Conservation (phyloP, 2,113 vertebrate species). For the Dolichallabes microphthalmus region DNA sequence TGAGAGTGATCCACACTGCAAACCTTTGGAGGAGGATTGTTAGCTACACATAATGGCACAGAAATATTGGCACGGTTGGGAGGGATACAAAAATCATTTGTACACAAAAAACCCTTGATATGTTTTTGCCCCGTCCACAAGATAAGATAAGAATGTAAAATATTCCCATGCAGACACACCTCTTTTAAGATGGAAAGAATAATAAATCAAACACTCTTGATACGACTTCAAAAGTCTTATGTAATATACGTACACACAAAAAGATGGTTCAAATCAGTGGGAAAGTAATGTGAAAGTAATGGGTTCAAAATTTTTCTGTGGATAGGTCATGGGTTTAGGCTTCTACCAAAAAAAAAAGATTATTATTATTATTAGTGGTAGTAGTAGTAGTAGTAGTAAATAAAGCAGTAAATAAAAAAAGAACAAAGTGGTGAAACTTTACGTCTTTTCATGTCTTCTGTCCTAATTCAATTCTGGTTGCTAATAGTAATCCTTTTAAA, state of each 20-base stretch:
- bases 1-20: not conserved
- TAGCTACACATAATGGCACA: constrained; percentile 19
- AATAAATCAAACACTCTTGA: not conserved
- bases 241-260: not conserved
- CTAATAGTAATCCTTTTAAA: not conserved
- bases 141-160: constrained; percentile 41
- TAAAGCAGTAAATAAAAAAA: not conserved
- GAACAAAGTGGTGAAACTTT: not conserved
- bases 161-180: constrained; percentile 31
- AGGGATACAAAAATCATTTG: not conserved
- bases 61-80: not conserved
- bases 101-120: not conserved
- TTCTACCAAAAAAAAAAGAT: not conserved
- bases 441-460: not conserved
- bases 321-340: constrained; percentile 22
- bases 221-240: not conserved
- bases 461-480: not conserved
- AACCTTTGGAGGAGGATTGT: constrained; percentile 7
- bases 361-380: not conserved
- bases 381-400: not conserved
- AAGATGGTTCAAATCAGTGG: not conserved
- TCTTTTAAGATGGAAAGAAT: not conserved
- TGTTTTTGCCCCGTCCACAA: constrained; percentile 15
- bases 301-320: constrained; percentile 4
- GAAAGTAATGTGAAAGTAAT: not conserved